phyloP scores from a whole-genome alignment of 2,888 invertebrate genomes.

The Eristalis arbustorum region DNA sequence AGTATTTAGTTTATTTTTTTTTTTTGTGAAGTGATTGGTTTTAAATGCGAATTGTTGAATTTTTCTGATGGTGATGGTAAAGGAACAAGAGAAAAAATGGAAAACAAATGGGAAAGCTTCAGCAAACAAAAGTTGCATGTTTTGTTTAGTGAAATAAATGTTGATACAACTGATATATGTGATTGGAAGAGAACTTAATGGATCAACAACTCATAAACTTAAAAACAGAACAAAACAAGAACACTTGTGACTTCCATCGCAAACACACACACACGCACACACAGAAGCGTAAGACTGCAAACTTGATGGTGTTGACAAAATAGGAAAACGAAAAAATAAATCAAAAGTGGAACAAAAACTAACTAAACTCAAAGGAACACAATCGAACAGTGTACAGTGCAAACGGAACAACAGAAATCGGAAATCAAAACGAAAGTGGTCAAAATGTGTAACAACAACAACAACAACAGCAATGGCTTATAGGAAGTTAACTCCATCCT shows the following conservation, averaged over 20 bases:
- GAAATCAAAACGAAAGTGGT: slow-evolving; percentile 40
- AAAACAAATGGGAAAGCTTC: slow-evolving; percentile 64
- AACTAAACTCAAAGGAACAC: slow-evolving; percentile 53
- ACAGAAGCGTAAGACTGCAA: slow-evolving; percentile 63
- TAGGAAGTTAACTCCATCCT: slow-evolving; percentile 77
- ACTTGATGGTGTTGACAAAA: slow-evolving; percentile 44
- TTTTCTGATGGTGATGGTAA: slow-evolving; percentile 46
- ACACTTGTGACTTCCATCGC: slow-evolving; percentile 18
- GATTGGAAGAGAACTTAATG: background rate
- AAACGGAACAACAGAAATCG: slow-evolving; percentile 54
- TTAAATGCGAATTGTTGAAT: slow-evolving; percentile 48
- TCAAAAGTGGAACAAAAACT: slow-evolving; percentile 18
- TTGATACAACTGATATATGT: background rate
- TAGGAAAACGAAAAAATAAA: slow-evolving; percentile 45
- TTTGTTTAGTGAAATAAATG: slow-evolving; percentile 25
- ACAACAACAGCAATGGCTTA: slow-evolving; percentile 49
- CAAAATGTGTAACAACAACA: slow-evolving; percentile 55
- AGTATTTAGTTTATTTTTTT: slow-evolving; percentile 21
- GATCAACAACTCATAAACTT: background rate
- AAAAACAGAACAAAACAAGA: slow-evolving; percentile 14
- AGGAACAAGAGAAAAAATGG: slow-evolving; percentile 39
- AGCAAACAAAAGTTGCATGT: slow-evolving; percentile 59
- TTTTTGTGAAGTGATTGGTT: background rate
- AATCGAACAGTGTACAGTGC: slow-evolving; percentile 65
- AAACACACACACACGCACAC: slow-evolving; percentile 26